Conservation (phyloP, 2,113 vertebrate species). For the Accipiter virgatus region DNA sequence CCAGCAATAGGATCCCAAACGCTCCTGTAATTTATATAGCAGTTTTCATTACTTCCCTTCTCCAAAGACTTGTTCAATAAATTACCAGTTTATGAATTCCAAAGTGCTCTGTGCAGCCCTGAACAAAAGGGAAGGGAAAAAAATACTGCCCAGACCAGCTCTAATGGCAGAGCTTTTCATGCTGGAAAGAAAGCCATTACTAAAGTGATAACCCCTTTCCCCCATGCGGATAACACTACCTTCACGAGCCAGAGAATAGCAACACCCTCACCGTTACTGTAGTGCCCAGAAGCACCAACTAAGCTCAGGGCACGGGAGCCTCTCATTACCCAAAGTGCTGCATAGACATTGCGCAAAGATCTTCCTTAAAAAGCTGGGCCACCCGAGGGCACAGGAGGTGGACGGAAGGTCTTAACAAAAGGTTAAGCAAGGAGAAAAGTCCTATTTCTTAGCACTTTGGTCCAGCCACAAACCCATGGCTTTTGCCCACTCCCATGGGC, state of each 20-base stretch:
- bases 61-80: conserved; percentile 69
- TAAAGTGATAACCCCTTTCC: not conserved
- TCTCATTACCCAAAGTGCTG: accelerated
- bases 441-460: not conserved
- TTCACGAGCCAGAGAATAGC: not conserved
- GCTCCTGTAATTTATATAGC: conserved; percentile 56
- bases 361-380: not conserved
- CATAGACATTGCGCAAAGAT: not conserved
- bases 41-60: conserved; percentile 66
- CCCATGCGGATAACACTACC: not conserved
- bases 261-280: not conserved
- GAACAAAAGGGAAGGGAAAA: not conserved
- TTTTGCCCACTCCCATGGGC: not conserved
- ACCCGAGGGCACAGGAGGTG: accelerated
- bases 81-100: conserved; percentile 73
- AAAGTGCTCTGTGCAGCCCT: conserved; percentile 39
- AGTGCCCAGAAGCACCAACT: not conserved
- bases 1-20: not conserved
- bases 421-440: not conserved
- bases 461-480: accelerated
- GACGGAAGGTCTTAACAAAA: not conserved
- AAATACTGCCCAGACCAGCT: not conserved
- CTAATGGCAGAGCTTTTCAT: not conserved
- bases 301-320: not conserved
- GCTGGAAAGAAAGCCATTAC: not conserved